Base-by-base conservation (phyloP, 2,113 vertebrate species). In the Pseudorectes ferrugineus region DNA sequence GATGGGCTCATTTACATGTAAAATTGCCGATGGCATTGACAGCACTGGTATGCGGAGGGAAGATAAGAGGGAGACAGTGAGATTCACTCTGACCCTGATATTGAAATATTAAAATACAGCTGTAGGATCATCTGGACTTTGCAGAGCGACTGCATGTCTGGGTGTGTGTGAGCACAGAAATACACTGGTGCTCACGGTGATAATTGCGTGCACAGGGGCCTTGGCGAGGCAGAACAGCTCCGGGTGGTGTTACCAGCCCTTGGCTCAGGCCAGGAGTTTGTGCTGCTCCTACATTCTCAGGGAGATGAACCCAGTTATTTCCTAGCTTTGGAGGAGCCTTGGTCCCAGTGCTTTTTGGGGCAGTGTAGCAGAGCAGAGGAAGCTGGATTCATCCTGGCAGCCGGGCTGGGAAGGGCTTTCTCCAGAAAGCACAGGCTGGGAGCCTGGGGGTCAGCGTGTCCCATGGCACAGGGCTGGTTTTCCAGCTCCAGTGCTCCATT, bases 1-100 rank as follows among this genome's bases (percentile, higher is more conserved):
- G 97, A 98, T 98, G 96, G 96, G 96, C 97, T 98, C 97, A 98
- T 98, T 98, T 98, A 97, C 98, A 98, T 98, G 98, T 97, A 97
- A 98, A 98, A 98, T 98, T 98, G 98, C 97, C 97, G 91, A 96
- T 98, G 98, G 97, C 98, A 97, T 97, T 98, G 98, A 98, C 98
- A 98, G 97, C 81, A 5, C 96, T 97, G 97, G 95, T 97, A 97
- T 98, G 98, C 55, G 13, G 92, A 82, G 92, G 91, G 91, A 93
- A 98, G 98, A 98, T 98, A 98, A 98, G 98, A 97, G 80, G 10
- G 80, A 95, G 92, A 87, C 48, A 95, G 97, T 43, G 96, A 97
- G 97, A 97, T 96, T 97, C 91, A 42, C 96, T 96, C 96, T 96
- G 97, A 97, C 97, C 96, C 96, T 97, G 76, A 93, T 89, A 94